Base-by-base conservation (phyloP, 2,888 invertebrate genomes). In the Lacanobia wlatinum region DNA sequence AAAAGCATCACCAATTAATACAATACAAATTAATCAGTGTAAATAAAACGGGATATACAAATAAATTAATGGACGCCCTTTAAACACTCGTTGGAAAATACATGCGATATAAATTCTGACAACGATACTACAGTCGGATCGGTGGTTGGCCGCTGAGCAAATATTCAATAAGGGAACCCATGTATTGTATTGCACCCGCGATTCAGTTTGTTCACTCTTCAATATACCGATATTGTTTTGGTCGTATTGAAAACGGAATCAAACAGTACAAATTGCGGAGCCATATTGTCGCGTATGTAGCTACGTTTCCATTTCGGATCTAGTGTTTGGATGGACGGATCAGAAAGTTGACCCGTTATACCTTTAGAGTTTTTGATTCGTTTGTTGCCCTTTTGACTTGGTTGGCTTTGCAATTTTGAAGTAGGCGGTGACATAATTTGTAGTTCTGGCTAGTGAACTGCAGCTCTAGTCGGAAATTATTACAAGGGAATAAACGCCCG, bases 211-310 rank as follows among this genome's bases (percentile, higher is more conserved):
- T 87, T 92, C 91, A 84, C 87, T 91, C 87, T 90, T 93, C 94
- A 94, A 94, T 94, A 93, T 89, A 90, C 83, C 88, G 88, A 92
- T 92, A 93, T 94, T 94, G 93, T 94, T 92, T 92, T 88, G 87
- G 88, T 87, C 84, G 87, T 89, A 92, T 93, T 92, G 92, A 89
- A 90, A 91, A 82, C 87, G 86, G 86, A 88, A 89, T 89, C 83
- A 84, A 87, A 88, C 78, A 67, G 76, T 69, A 83, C 85, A 83
- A 86, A 86, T 83, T 83, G 82, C 74, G 76, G 63, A 70, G 73
- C 70, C 73, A 74, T 82, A 82, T 81, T 83, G 83, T 78, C 79
- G 70, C 62, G 52, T 74, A 50, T 71, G 64, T 76, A 70, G 46
- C 64, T 68, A 63, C 9, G 69, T 40, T 59, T 63, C 10, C 63